Evolutionary conservation across 2,888 invertebrate genomes (phyloP).

Genomic region (Philonicus albiceps): DNA sequence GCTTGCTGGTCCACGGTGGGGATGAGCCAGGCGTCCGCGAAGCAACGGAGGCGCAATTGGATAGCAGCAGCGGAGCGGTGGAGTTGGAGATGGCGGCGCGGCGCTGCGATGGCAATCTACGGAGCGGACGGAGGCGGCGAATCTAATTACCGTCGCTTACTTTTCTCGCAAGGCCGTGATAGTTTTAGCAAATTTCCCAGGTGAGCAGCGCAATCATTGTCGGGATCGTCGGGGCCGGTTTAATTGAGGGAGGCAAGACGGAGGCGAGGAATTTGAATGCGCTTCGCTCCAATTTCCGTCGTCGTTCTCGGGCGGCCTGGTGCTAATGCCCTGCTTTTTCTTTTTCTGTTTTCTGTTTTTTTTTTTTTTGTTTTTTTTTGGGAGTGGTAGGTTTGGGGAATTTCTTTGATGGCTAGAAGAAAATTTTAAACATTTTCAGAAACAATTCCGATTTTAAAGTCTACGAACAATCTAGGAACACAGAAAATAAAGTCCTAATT

Average conservation of each 20-base stretch:
- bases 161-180: neutral
- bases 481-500: neutral
- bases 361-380: neutral
- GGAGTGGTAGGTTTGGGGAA: neutral
- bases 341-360: neutral
- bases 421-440: neutral
- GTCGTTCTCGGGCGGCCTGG: neutral
- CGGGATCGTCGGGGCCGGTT: neutral
- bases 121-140: conserved; percentile 1
- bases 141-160: conserved; percentile 21
- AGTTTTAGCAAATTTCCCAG: neutral
- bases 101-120: neutral
- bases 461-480: neutral
- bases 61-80: neutral
- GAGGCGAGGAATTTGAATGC: neutral
- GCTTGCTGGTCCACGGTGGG: neutral
- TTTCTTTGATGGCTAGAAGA: neutral
- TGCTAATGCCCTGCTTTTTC: neutral
- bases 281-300: neutral
- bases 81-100: neutral
- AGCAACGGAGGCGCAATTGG: conserved; percentile 4
- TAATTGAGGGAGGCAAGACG: neutral
- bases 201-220: neutral
- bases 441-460: neutral
- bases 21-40: neutral